Evolutionary conservation across 2,797 vertebrate genomes (phyloP).

Genomic region (Artibeus lituratus): DNA sequence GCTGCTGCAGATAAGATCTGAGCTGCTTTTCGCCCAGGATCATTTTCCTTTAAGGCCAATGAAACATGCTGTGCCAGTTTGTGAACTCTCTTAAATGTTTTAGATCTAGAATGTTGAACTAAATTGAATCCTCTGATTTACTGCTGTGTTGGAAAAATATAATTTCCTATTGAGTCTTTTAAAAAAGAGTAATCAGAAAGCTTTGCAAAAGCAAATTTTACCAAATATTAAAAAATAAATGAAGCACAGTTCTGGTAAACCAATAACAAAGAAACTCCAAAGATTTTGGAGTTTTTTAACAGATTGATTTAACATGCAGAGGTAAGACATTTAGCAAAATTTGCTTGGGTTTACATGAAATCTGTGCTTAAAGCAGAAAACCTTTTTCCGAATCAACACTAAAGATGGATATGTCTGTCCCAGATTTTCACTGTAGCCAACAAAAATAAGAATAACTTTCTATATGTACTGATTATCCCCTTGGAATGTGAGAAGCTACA

Average conservation of each 20-base stretch:
- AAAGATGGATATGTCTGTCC: neutral
- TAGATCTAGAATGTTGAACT: neutral
- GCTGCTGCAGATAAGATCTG: neutral
- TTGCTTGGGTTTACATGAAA: conserved; percentile 34
- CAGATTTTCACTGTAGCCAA: neutral
- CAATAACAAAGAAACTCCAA: neutral
- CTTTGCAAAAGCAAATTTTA: conserved; percentile 27
- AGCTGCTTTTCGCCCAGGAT: neutral
- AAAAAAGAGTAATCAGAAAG: conserved; percentile 17
- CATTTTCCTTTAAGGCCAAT: neutral
- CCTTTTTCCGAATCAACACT: neutral
- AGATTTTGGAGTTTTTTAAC: conserved; percentile 13
- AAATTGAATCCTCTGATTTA: conserved; percentile 1
- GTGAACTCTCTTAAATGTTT: conserved; percentile 20
- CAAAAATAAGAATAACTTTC: conserved; percentile 39
- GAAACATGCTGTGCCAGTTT: neutral
- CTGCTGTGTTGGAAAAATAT: neutral
- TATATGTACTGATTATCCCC: neutral
- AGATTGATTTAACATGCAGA: neutral
- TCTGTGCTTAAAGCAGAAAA: conserved; percentile 23
- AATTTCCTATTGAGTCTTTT: conserved; percentile 42
- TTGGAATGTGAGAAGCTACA: neutral
- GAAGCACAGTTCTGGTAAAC: neutral
- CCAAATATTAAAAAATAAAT: neutral
- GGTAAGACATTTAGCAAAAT: neutral